Percentiles rank a stretch among this genome's conserved stretches.
phyloP scores from a whole-genome alignment of 2,888 invertebrate genomes.

The Agrotis exclamationis region DNA sequence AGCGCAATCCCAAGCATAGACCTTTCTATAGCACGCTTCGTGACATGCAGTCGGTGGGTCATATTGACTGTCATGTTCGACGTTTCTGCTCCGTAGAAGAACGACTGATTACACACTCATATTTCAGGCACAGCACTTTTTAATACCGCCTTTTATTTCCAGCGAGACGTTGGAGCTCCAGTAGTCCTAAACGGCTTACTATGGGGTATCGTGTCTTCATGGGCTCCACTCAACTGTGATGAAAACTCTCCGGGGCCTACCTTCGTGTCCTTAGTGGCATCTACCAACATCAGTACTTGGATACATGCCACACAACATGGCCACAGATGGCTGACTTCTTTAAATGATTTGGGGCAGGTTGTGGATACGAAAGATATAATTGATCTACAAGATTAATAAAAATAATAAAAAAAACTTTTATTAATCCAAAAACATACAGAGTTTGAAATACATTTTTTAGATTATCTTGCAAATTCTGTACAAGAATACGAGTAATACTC shows the following conservation, averaged over 20 bases:
- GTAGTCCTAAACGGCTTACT: conserved; percentile 80
- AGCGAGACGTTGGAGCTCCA: conserved; percentile 82
- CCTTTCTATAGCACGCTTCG: too few species aligned
- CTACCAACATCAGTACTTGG: conserved; percentile 76
- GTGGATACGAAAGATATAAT: background rate
- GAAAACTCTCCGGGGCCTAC: conserved; percentile 63
- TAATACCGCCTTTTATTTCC: conserved; percentile 40
- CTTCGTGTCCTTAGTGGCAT: conserved; percentile 75
- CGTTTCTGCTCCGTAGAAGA: too few species aligned
- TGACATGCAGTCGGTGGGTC: too few species aligned
- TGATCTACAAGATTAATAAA: background rate
- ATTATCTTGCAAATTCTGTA: too few species aligned
- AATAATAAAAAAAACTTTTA: too few species aligned
- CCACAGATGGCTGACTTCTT: conserved; percentile 57
- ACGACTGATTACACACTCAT: too few species aligned
- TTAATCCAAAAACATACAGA: too few species aligned
- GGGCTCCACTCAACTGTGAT: conserved; percentile 76
- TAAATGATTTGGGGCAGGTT: background rate
- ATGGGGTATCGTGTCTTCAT: conserved; percentile 82
- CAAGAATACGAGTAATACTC: too few species aligned
- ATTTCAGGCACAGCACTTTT: too few species aligned
- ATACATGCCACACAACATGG: conserved; percentile 69
- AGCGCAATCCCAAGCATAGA: too few species aligned
- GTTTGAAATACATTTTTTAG: too few species aligned
- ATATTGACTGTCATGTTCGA: too few species aligned